These are phyloP conservation scores for Galerucella pusilla DNA, from an alignment of 2,888 invertebrate genomes.

Conservation along the genomic window DNA sequence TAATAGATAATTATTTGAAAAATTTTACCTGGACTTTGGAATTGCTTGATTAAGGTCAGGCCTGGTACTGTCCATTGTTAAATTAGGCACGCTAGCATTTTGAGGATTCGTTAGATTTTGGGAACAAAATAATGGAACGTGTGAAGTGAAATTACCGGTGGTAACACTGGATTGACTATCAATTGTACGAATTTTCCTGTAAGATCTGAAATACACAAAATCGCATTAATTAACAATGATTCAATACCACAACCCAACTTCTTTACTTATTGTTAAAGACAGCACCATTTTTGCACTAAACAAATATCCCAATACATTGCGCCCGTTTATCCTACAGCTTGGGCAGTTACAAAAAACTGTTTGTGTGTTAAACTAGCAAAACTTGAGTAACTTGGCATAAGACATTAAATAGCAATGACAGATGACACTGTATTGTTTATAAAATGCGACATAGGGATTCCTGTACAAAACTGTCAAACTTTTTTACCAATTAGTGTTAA, in stretches of 20 bases:
- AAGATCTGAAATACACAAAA: conserved; percentile 64
- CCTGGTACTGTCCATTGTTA: conserved; percentile 51
- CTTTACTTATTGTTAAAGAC: no score
- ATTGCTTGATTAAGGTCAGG: conserved; percentile 26
- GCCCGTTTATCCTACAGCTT: no score
- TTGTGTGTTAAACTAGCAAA: no score
- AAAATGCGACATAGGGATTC: no score
- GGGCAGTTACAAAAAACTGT: no score
- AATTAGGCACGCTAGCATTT: conserved; percentile 61
- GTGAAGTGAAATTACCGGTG: conserved; percentile 64
- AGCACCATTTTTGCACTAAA: no score
- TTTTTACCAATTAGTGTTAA: not conserved
- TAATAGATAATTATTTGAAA: not conserved
- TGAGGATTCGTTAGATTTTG: conserved; percentile 54
- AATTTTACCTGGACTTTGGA: conserved; percentile 27
- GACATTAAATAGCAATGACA: not conserved
- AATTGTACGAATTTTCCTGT: conserved; percentile 71
- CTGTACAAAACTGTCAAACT: not conserved
- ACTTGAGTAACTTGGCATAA: not conserved
- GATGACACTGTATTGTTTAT: not conserved
- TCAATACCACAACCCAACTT: no score
- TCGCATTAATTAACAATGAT: no score
- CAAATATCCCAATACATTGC: no score
- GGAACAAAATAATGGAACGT: conserved; percentile 61
- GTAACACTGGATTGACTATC: conserved; percentile 61